Evolutionary conservation across 1,140 invertebrate species (phyloP).

Genomic region (Ostrea edulis): DNA sequence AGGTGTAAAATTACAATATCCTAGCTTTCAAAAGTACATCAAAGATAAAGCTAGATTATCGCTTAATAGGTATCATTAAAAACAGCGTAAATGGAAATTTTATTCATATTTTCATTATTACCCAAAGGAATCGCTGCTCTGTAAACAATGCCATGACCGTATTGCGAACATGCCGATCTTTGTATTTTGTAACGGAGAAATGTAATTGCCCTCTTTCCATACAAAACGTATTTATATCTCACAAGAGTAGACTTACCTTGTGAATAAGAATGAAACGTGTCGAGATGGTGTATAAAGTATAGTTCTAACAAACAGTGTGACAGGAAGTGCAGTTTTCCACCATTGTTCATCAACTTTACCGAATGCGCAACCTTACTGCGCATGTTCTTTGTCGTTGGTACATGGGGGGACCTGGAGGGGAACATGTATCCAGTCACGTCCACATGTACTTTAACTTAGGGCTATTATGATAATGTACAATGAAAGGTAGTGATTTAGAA

Average conservation of each 20-base stretch:
- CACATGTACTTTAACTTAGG: background rate
- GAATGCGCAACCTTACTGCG: conserved; percentile 19
- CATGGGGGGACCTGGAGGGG: conserved; percentile 24
- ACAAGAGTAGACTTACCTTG: background rate
- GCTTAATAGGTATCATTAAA: too few species aligned
- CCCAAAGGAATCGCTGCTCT: background rate
- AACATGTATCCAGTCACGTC: conserved; percentile 36
- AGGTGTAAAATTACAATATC: background rate
- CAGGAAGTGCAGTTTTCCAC: conserved; percentile 35
- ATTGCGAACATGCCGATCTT: conserved; percentile 2
- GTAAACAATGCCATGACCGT: conserved; percentile 15
- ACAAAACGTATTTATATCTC: background rate
- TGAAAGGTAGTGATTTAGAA: too few species aligned
- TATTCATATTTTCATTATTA: background rate
- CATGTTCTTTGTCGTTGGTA: conserved; percentile 38
- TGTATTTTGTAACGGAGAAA: background rate
- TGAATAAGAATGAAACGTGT: conserved; percentile 4
- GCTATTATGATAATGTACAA: background rate
- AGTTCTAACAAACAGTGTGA: conserved; percentile 33
- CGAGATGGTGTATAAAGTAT: conserved; percentile 1
- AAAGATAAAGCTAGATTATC: too few species aligned
- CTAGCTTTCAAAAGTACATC: too few species aligned
- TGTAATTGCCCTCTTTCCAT: background rate
- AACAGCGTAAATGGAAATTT: too few species aligned
- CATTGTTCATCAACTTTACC: conserved; percentile 34